Evolutionary conservation across 2,888 invertebrate species (phyloP).

Genomic region (Chydorus sphaericus): DNA sequence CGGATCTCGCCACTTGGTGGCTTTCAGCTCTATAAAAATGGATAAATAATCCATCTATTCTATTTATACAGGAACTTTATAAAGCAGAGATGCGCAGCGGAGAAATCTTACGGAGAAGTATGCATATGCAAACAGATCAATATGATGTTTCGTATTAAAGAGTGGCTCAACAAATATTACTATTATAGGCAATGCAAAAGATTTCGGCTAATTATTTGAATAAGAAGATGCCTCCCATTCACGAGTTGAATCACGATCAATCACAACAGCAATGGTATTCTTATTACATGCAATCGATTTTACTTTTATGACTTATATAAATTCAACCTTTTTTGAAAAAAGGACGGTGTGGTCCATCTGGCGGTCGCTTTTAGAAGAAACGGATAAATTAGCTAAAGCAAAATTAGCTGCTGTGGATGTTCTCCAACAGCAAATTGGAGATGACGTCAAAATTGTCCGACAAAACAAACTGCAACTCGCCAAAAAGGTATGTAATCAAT

Average conservation of each 20-base stretch:
- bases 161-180: too few relatives aligned
- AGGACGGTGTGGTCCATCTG: constrained; percentile 99
- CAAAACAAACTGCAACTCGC: constrained; percentile 68
- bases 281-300: constrained; percentile 23
- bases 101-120: constrained; percentile 89
- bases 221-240: constrained; percentile 85
- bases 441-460: constrained; percentile 73
- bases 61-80: constrained; percentile 53
- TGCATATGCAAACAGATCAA: constrained; percentile 26
- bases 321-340: constrained; percentile 16
- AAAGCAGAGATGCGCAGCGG: constrained; percentile 78
- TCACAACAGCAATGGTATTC: constrained; percentile 77
- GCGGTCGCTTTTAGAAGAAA: constrained; percentile 87
- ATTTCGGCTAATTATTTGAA: constrained; percentile 80
- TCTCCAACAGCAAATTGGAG: constrained; percentile 86
- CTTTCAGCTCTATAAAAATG: too few relatives aligned
- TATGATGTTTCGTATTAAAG: too few relatives aligned
- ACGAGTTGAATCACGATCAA: constrained; percentile 76
- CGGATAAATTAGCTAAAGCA: constrained; percentile 80
- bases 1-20: too few relatives aligned
- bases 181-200: constrained; percentile 12
- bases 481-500: constrained; percentile 56
- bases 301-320: background rate
- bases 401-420: constrained; percentile 85
- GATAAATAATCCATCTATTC: too few relatives aligned